Evolutionary conservation across 2,888 invertebrate species (phyloP).

Genomic region (Agriopis aurantiaria): DNA sequence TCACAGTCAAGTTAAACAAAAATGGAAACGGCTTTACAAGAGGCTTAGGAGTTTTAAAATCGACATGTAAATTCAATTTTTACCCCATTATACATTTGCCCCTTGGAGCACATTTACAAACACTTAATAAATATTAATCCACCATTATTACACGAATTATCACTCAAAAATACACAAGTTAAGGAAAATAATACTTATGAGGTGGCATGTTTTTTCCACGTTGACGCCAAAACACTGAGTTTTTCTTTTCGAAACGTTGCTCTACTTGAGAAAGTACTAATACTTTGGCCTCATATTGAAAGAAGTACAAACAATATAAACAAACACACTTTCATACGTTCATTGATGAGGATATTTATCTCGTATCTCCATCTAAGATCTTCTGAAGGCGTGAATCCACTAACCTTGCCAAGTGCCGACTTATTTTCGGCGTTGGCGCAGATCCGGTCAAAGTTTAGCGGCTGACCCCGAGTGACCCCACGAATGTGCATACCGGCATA

Average conservation of each 20-base stretch:
- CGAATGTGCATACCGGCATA: conserved; percentile 52
- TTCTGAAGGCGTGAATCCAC: conserved; percentile 42
- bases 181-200: too few relatives aligned
- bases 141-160: too few relatives aligned
- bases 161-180: too few relatives aligned
- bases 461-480: conserved; percentile 78
- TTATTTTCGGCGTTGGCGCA: conserved; percentile 55
- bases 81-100: too few relatives aligned
- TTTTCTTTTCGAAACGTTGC: background rate
- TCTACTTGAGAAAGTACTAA: background rate
- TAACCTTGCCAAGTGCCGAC: conserved; percentile 37
- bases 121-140: too few relatives aligned
- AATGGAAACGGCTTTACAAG: too few relatives aligned
- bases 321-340: background rate
- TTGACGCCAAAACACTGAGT: too few relatives aligned
- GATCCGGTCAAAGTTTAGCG: conserved; percentile 77
- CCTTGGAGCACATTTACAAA: too few relatives aligned
- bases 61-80: too few relatives aligned
- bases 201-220: too few relatives aligned
- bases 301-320: background rate
- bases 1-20: too few relatives aligned
- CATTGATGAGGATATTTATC: conserved; percentile 17
- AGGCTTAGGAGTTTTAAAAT: too few relatives aligned
- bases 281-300: background rate
- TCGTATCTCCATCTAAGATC: conserved; percentile 39